These are phyloP conservation scores for Eulacestoma nigropectus DNA, from an alignment of 2,113 vertebrate species.

Conservation along the genomic window DNA sequence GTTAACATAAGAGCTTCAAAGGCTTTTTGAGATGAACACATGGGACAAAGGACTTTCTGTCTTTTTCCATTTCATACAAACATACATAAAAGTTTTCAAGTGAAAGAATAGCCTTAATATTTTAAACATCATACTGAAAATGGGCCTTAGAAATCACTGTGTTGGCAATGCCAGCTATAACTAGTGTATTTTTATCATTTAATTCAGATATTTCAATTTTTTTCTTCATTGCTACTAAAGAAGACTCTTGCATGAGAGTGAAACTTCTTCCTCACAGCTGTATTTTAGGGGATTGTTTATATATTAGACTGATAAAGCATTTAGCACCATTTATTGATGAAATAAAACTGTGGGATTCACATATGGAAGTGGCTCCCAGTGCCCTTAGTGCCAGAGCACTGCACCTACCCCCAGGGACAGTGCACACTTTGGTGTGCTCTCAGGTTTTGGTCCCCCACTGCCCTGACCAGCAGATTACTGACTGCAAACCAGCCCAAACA, in stretches of 20 bases:
- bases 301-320: not conserved
- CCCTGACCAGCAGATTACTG: not conserved
- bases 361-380: not conserved
- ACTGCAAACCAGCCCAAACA: not conserved
- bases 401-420: not conserved
- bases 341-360: not conserved
- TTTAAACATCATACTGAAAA: not conserved
- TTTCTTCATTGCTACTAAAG: not conserved
- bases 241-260: not conserved
- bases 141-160: not conserved
- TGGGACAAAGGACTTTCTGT: not conserved
- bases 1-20: slow-evolving; percentile 35
- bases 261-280: not conserved
- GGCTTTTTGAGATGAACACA: not conserved
- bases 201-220: not conserved
- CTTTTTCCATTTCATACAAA: not conserved
- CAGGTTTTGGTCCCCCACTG: not conserved
- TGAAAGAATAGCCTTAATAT: not conserved
- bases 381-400: not conserved
- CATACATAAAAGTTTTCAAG: not conserved
- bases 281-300: not conserved
- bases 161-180: not conserved
- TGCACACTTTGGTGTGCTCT: accelerated
- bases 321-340: not conserved
- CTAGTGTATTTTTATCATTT: not conserved